Conservation (phyloP, 2,113 vertebrate species). For the Salminus brasiliensis region DNA sequence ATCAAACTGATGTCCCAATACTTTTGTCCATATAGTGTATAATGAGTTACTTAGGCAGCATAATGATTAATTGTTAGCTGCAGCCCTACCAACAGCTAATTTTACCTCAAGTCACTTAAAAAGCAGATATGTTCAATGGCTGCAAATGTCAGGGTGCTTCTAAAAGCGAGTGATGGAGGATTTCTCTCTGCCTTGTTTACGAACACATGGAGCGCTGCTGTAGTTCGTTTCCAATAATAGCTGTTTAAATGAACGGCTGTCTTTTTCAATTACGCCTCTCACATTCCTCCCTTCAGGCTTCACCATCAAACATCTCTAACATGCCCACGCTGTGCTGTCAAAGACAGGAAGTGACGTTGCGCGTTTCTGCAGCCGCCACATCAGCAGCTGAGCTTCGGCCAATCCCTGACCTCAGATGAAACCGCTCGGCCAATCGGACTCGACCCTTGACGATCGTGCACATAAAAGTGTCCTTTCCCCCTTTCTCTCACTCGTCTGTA, state of each 20-base stretch:
- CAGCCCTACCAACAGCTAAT: no score
- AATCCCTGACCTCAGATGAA: not conserved
- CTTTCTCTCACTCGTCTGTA: not conserved
- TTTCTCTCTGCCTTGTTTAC: not conserved
- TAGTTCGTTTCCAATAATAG: conserved; percentile 18
- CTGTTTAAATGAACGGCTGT: conserved; percentile 28
- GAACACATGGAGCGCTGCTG: not conserved
- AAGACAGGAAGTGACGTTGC: conserved; percentile 38
- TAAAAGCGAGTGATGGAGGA: not conserved
- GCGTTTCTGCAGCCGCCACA: not conserved
- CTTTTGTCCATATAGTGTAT: no score
- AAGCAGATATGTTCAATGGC: no score
- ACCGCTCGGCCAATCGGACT: not conserved
- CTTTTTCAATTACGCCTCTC: not conserved
- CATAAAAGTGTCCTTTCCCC: not conserved
- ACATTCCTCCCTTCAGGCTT: not conserved
- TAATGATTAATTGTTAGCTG: no score
- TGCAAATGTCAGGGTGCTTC: no score
- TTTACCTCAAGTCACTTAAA: no score
- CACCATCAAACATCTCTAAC: not conserved
- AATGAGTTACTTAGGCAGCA: no score
- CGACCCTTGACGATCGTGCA: not conserved
- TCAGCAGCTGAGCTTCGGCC: conserved; percentile 7
- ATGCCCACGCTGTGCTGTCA: not conserved
- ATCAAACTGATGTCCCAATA: no score